Base-by-base conservation (phyloP, 2,888 invertebrate genomes). In the Dryomyza anilis region DNA sequence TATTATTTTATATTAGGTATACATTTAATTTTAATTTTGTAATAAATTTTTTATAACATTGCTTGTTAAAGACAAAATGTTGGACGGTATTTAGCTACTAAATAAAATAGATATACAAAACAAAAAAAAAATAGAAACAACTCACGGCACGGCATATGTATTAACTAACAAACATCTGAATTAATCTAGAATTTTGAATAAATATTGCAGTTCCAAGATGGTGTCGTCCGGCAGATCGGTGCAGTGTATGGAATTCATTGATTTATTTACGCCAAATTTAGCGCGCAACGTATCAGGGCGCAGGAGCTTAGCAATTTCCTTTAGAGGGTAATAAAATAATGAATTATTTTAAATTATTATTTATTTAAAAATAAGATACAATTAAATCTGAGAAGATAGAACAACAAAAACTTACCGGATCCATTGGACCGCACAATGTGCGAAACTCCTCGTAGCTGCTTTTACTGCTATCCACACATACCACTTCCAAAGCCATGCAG, bases 171-270 rank as follows among this genome's bases (percentile, higher is more conserved):
- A 23, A 23, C 23, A 57, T 25, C 8, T 29, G 10, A 19, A 29
- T 58, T 68, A 80, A 55, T 80, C 77, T 39, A 91, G 80, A 75
- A 92, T 90, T 84, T 91, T 91, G 79, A 92, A 93, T 80, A 92
- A 89, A 82, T 92, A 92, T 82, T 92, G 91, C 61, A 92, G 85
- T 86, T 97, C 97, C 62, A 95, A 82, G 27, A 88, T 78, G 0
- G 92, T 92, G 84, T 97, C 96, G 79, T 96, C 95, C 0, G 91
- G 88, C 64, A 97, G 85, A 85, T 97, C 97, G 23, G 97, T 96
- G 79, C 96, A 96, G 81, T 97, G 97, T 7, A 97, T 86, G 4
- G 93, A 96, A 84, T 97, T 97, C 77, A 90, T 87, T 23, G 94
- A 88, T 84, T 92, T 94, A 46, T 89, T 90, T 46, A 86, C 87